Conservation (phyloP, 1,140 invertebrate species). For the Caligus rogercresseyi region DNA sequence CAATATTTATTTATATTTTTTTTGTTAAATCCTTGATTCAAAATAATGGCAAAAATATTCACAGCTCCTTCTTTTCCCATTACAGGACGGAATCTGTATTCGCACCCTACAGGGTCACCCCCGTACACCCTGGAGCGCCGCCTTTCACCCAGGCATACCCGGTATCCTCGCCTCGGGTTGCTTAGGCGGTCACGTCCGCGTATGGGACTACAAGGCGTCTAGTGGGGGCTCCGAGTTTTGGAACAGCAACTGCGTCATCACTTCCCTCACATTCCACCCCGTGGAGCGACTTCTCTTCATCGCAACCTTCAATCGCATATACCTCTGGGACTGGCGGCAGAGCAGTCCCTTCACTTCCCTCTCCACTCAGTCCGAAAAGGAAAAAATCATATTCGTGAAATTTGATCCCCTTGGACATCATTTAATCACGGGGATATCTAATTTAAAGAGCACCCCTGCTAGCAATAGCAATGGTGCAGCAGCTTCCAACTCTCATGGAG, state of each 20-base stretch:
- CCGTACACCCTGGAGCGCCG: conserved; percentile 79
- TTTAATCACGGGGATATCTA: conserved; percentile 66
- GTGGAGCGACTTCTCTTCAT: conserved; percentile 60
- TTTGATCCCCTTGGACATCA: conserved; percentile 64
- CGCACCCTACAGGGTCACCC: conserved; percentile 53
- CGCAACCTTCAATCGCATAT: conserved; percentile 61
- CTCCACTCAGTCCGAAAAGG: conserved; percentile 1
- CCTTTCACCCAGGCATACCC: conserved; percentile 69
- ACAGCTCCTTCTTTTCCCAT: neutral
- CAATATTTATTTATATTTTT: no score
- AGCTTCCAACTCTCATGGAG: no score
- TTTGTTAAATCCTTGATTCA: neutral
- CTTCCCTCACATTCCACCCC: conserved; percentile 71
- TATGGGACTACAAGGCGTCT: conserved; percentile 67
- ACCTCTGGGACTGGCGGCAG: conserved; percentile 77
- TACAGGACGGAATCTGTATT: conserved; percentile 51
- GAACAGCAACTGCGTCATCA: conserved; percentile 52
- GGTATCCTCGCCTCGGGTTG: conserved; percentile 51
- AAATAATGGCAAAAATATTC: neutral
- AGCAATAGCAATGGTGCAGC: neutral
- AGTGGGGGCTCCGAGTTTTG: conserved; percentile 72
- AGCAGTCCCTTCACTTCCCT: conserved; percentile 49
- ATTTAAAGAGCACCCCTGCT: no score
- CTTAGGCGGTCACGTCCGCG: conserved; percentile 67
- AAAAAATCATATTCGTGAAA: conserved; percentile 48